Base-by-base conservation (phyloP, 2,113 vertebrate species). In the Parotia lawesii region DNA sequence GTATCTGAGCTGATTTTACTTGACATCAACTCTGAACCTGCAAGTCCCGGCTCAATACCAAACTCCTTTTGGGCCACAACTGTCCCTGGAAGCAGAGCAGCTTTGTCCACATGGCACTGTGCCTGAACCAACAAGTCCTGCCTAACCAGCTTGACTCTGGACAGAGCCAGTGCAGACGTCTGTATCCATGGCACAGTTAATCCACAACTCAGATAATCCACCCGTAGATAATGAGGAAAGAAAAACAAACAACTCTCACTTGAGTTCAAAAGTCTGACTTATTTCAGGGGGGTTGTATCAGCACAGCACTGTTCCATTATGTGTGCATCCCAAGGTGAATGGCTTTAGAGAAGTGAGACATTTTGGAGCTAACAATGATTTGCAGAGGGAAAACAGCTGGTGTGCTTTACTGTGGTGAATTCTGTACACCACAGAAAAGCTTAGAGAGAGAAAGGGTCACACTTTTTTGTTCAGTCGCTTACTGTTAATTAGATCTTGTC, bases 151-250 rank as follows among this genome's bases (percentile, higher is more conserved):
- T 4, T 56, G 87, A 31, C 72, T 85, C 45, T 38, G 67, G 64
- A 83, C 62, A 73, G 58, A 86, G 86, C 54, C 67, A 73, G 75
- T 2, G 3, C 75, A 90, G 89, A 73, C 7, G 8, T 74, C 90
- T 80, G 89, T 92, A 92, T 89, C 94, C 93, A 86, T 88, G 79
- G 93, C 91, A 95, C 64, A 84, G 96, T 92, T 96, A 95, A 96
- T 95, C 94, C 96, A 70, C 93, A 94, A 92, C 94, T 84, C 86
- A 22, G 94, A 90, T 95, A 95, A 95, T 74, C 94, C 93, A 94
- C 56, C 93, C 86, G 62, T 45, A 96, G 94, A 94, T 93, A 95
- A 96, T 80, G 72, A 70, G 64, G 58, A 65, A 94, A 90, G 93
- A 77, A 86, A 95, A 94, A 77, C 71, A 95, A 96, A 93, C 85